Base-by-base conservation (phyloP, 1,140 invertebrate species). In the Drosophila obscura region DNA sequence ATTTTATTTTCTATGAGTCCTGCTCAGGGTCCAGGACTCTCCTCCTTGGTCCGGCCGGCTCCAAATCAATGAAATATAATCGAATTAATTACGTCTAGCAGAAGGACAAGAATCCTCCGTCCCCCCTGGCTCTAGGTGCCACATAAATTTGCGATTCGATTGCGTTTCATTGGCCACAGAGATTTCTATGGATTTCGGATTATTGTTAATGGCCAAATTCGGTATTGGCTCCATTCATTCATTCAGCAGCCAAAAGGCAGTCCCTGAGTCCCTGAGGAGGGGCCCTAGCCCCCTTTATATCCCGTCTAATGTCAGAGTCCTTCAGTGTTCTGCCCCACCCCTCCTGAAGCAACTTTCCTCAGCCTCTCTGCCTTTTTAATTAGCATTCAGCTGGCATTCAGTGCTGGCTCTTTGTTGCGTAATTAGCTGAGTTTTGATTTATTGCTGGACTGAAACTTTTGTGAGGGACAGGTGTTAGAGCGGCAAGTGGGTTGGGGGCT, bases 41-140 rank as follows among this genome's bases (percentile, higher is more conserved):
- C 26, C 39, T 69, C 19, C 46, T 19, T 52, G 39, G 9, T 35
- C 9, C 31, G 48, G 43, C 76, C 55, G 57, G 77, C 61, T 77
- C 35, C 78, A 85, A 90, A 90, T 90, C 85, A 90, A 90, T 90
- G 85, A 90, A 90, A 90, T 85, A 90, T 90, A 90, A 90, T 90
- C 85, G 81, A 90, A 90, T 90, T 90, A 90, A 90, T 90, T 90
- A 90, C 85, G 78, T 88, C 80, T 77, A 73, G 65, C 57, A 68
- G 55, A 63, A 74, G 65, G 73, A 73, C 46, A 59, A 28, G 49
- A 19, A 26, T 39, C 11, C 26, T 49, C 22, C 48, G 5, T 24
- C 31, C 43, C 16, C 53, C 53, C 59, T 56, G 67, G 72, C 58
- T 56, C 56, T 69, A 69, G 67, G 69, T 75, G 78, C 61, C 81